A percentile compares a stretch with the other conserved stretches of the same genome.
Conservation (phyloP, 2,888 invertebrate species). For the Quadroppia sp. region DNA sequence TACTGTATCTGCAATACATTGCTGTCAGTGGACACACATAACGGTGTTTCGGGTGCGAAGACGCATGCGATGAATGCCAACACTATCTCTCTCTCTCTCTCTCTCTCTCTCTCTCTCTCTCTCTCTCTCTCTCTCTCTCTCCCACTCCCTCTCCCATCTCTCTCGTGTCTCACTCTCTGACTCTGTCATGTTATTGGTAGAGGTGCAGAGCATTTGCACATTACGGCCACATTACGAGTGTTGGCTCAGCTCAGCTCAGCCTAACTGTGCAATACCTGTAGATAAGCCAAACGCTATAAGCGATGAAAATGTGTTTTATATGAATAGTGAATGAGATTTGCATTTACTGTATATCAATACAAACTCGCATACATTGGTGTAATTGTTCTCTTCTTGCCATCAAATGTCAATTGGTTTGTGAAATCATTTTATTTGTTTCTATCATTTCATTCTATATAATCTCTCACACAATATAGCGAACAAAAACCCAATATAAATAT, state of each 20-base stretch:
- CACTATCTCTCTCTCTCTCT: not conserved
- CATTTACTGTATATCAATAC: not conserved
- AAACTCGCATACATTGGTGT: not conserved
- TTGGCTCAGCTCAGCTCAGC: not conserved
- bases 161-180: not conserved
- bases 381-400: not conserved
- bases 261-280: constrained; percentile 6
- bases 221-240: constrained; percentile 26
- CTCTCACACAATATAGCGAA: no score
- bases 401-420: not conserved
- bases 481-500: no score
- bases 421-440: no score
- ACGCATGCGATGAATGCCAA: constrained; percentile 26
- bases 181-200: constrained; percentile 18
- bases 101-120: not conserved
- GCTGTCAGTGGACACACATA: not conserved
- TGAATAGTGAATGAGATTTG: not conserved
- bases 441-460: no score
- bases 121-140: not conserved
- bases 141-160: not conserved
- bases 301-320: not conserved
- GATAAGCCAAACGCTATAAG: not conserved
- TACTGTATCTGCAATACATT: not conserved
- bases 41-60: not conserved
- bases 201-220: constrained; percentile 10